These are phyloP conservation scores for Gobiocypris rarus DNA, from an alignment of 2,113 vertebrate genomes.

Conservation along the genomic window DNA sequence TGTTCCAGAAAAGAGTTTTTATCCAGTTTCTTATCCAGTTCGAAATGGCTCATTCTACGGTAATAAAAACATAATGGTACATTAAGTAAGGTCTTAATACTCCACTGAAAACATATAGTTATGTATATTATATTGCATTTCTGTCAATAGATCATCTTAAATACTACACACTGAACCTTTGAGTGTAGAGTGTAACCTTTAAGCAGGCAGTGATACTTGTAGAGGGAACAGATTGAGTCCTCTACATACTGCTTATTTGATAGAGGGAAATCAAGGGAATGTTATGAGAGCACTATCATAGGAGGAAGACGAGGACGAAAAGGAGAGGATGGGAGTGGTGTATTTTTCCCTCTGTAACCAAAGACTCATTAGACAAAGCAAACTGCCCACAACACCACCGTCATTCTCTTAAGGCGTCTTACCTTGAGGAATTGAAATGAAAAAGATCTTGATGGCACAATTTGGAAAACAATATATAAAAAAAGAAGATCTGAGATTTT, in stretches of 20 bases:
- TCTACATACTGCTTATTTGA: slow-evolving; percentile 17
- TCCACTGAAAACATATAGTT: no score
- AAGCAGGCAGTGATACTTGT: slow-evolving; percentile 42
- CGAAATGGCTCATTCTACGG: no score
- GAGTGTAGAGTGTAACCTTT: no score
- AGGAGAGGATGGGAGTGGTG: slow-evolving; percentile 15
- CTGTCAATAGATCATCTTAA: no score
- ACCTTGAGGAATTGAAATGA: not conserved
- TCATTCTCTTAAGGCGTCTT: not conserved
- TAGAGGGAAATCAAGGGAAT: not conserved
- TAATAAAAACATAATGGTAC: no score
- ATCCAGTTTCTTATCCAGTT: not conserved
- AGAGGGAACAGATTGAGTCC: slow-evolving; percentile 36
- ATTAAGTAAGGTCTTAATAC: no score
- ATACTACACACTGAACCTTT: no score
- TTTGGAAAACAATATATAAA: not conserved
- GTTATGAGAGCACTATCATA: not conserved
- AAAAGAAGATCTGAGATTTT: not conserved
- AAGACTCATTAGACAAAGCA: slow-evolving; percentile 52
- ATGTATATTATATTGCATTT: no score
- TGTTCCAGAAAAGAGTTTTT: not conserved
- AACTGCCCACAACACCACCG: slow-evolving; percentile 7
- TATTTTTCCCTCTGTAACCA: slow-evolving; percentile 42
- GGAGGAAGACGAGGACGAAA: not conserved
- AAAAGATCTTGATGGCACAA: not conserved